These are phyloP conservation scores for Salarias fasciatus DNA, from an alignment of 2,797 vertebrate genomes.

Conservation along the genomic window DNA sequence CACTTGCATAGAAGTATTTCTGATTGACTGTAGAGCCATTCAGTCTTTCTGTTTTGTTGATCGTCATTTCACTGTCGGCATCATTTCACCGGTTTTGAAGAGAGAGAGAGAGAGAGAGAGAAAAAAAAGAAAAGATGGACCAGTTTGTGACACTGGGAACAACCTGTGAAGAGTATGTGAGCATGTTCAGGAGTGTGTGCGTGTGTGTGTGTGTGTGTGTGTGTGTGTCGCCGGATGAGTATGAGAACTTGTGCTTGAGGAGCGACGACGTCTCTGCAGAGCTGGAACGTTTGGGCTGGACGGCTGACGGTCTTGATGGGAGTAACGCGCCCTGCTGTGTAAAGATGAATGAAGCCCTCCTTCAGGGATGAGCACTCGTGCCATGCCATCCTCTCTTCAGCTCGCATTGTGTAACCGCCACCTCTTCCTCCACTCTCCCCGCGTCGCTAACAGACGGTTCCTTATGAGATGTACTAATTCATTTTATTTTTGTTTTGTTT, in stretches of 20 bases:
- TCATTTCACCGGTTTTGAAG: slow-evolving; percentile 60
- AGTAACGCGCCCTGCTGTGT: slow-evolving; percentile 52
- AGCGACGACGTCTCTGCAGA: slow-evolving; percentile 58
- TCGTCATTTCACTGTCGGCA: slow-evolving; percentile 47
- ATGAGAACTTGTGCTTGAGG: slow-evolving; percentile 63
- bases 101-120: no score
- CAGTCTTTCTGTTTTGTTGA: slow-evolving; percentile 44
- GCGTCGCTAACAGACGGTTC: slow-evolving; percentile 69
- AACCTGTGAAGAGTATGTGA: slow-evolving; percentile 57
- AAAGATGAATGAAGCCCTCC: slow-evolving; percentile 85
- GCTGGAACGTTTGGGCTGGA: slow-evolving; percentile 68
- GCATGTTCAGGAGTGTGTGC: slow-evolving; percentile 41
- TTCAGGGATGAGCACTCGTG: slow-evolving; percentile 79
- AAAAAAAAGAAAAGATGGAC: slow-evolving; percentile 37
- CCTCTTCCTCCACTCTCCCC: slow-evolving; percentile 34
- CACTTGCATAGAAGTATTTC: slow-evolving; percentile 42
- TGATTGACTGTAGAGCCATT: slow-evolving; percentile 40
- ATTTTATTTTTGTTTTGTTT: no score
- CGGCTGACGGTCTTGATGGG: slow-evolving; percentile 83
- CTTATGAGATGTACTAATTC: slow-evolving; percentile 68
- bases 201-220: no score
- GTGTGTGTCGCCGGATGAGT: slow-evolving; percentile 12
- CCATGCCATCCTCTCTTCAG: slow-evolving; percentile 68
- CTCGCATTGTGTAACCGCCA: slow-evolving; percentile 40
- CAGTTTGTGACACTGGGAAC: slow-evolving; percentile 51